phyloP scores from a whole-genome alignment of 2,113 vertebrate genomes.

The Sporophila hypoxantha region DNA sequence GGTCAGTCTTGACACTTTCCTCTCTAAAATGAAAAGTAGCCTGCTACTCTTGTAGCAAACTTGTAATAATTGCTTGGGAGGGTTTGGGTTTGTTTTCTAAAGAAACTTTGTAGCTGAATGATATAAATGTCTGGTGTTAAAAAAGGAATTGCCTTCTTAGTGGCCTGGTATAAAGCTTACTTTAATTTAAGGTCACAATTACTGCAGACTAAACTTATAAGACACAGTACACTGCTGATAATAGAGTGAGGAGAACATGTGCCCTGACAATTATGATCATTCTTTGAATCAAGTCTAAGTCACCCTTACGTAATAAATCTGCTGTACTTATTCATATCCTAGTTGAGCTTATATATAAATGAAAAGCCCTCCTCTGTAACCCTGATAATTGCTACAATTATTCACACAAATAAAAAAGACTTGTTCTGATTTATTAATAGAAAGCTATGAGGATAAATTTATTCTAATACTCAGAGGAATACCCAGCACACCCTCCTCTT shows the following conservation, averaged over 20 bases:
- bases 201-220: background rate
- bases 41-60: background rate
- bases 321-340: background rate
- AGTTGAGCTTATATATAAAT: conserved; percentile 12
- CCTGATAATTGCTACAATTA: conserved; percentile 42
- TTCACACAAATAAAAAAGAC: conserved; percentile 58
- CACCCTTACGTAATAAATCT: conserved; percentile 1
- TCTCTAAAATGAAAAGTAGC: conserved; percentile 5
- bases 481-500: conserved; percentile 20
- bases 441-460: conserved; percentile 17
- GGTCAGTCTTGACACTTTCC: background rate
- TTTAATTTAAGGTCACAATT: conserved; percentile 7
- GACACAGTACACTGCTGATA: background rate
- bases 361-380: conserved; percentile 23
- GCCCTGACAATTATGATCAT: background rate
- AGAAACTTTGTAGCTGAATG: background rate
- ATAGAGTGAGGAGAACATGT: background rate
- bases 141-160: background rate
- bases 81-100: background rate
- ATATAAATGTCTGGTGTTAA: background rate
- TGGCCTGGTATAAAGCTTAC: background rate
- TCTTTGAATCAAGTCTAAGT: conserved; percentile 16
- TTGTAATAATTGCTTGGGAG: background rate
- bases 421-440: conserved; percentile 43
- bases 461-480: conserved; percentile 26